Conservation (phyloP, 2,888 invertebrate genomes). For the Hololepta plana region DNA sequence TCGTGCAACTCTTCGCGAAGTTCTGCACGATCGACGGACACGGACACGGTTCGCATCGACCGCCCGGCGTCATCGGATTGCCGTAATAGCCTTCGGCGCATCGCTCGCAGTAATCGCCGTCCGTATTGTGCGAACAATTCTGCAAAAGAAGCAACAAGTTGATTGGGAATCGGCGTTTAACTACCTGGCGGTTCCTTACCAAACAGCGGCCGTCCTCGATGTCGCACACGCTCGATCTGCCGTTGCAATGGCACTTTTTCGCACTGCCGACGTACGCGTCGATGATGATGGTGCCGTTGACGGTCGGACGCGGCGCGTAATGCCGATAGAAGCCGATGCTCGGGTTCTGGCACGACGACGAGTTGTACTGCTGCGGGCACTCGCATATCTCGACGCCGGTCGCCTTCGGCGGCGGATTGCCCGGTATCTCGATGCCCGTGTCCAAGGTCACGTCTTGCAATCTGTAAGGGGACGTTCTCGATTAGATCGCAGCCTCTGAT, state of each 20-base stretch:
- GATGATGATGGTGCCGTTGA: conserved; percentile 54
- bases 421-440: conserved; percentile 52
- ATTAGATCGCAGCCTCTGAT: too few relatives aligned
- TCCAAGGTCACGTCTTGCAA: conserved; percentile 67
- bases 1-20: conserved; percentile 67
- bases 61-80: conserved; percentile 36
- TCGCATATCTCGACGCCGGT: conserved; percentile 72
- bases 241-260: conserved; percentile 64
- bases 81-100: conserved; percentile 85
- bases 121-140: conserved; percentile 73
- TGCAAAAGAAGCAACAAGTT: conserved; percentile 21
- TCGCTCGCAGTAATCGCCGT: conserved; percentile 55
- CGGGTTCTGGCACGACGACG: conserved; percentile 82
- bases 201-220: conserved; percentile 69
- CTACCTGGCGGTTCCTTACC: conserved; percentile 37
- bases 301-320: conserved; percentile 32
- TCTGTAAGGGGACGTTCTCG: too few relatives aligned
- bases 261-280: conserved; percentile 59
- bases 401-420: conserved; percentile 47
- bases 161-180: conserved; percentile 1
- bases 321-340: conserved; percentile 67
- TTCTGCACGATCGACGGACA: conserved; percentile 71
- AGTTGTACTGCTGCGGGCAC: conserved; percentile 63
- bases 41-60: conserved; percentile 69
- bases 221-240: conserved; percentile 59